phyloP scores from a whole-genome alignment of 2,888 invertebrate species.

The Tenthredo notha region DNA sequence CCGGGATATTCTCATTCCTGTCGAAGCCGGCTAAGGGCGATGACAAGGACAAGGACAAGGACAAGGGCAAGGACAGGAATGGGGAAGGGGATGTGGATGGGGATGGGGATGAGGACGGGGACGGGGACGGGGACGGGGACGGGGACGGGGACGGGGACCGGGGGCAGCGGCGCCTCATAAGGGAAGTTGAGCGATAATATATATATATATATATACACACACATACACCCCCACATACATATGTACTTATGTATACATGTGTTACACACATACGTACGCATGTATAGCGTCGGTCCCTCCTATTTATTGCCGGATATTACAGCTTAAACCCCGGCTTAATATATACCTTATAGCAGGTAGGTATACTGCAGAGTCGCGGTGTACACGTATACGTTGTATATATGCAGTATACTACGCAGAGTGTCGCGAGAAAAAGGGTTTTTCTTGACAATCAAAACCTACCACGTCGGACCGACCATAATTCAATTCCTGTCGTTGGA shows the following conservation, averaged over 20 bases:
- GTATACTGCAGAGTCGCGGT: neutral
- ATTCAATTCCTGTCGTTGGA: too few species aligned
- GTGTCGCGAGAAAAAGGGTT: neutral
- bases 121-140: neutral
- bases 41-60: slow-evolving; percentile 16
- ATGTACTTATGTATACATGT: neutral
- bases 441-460: neutral
- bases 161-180: neutral
- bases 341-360: neutral
- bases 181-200: slow-evolving; percentile 3
- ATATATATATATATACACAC: neutral
- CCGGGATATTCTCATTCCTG: neutral
- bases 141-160: neutral
- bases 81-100: neutral
- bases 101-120: neutral
- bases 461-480: too few species aligned
- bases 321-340: slow-evolving; percentile 35
- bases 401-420: neutral
- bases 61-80: neutral
- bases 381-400: neutral
- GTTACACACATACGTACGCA: neutral
- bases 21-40: slow-evolving; percentile 8
- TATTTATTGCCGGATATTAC: slow-evolving; percentile 45
- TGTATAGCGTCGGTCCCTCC: neutral
- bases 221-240: neutral